phyloP scores from a whole-genome alignment of 2,113 vertebrate genomes.

The Actenoides hombroni region DNA sequence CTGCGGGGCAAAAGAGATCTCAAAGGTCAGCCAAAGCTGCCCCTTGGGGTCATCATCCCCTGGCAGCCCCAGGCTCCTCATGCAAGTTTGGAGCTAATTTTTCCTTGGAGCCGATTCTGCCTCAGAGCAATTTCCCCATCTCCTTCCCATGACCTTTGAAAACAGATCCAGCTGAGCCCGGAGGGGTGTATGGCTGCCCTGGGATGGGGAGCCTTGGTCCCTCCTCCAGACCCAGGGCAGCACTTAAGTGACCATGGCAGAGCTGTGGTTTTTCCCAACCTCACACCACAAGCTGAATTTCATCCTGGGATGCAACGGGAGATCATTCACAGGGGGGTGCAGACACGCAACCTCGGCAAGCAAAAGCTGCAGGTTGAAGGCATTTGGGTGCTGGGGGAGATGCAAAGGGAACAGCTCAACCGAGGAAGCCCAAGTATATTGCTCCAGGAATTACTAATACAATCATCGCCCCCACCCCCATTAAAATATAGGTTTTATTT shows the following conservation, averaged over 20 bases:
- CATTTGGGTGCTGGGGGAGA: not conserved
- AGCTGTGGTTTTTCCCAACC: not conserved
- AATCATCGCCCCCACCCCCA: rapidly evolving
- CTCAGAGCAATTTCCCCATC: rapidly evolving
- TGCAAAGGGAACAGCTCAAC: rapidly evolving
- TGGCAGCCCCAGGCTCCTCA: not conserved
- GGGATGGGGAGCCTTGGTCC: not conserved
- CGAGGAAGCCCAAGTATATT: rapidly evolving
- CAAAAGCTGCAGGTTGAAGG: not conserved
- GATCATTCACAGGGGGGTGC: not conserved
- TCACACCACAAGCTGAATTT: not conserved
- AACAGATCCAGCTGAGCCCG: rapidly evolving
- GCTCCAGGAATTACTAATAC: not conserved
- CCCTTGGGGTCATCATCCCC: rapidly evolving
- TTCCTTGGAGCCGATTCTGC: not conserved
- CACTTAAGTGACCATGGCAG: not conserved
- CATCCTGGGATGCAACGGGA: not conserved
- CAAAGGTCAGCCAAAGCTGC: not conserved
- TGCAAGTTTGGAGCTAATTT: not conserved
- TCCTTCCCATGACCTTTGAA: not conserved
- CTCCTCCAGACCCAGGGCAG: not conserved
- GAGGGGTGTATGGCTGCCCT: rapidly evolving
- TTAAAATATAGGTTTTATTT: not conserved
- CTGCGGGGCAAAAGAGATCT: not conserved
- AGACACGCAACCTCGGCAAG: rapidly evolving